Percentiles rank a stretch among this genome's conserved stretches.
These are phyloP conservation scores for Forficula auricularia DNA, from an alignment of 1,140 invertebrate genomes.

Conservation along the genomic window DNA sequence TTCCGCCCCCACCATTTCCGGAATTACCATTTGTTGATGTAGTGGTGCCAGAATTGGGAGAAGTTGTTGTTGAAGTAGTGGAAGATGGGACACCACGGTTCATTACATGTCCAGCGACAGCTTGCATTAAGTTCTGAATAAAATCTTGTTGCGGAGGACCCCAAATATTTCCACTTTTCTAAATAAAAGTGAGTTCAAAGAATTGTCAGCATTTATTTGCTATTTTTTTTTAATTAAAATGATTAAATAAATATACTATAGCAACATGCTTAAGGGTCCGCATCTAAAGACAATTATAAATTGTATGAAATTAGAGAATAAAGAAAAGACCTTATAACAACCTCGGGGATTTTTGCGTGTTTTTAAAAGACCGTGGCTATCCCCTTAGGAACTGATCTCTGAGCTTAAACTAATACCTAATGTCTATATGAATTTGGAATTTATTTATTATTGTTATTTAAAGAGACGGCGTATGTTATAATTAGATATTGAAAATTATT, in stretches of 20 bases:
- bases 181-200: neutral
- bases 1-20: neutral
- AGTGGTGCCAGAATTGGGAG: neutral
- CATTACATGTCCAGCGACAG: constrained; percentile 22
- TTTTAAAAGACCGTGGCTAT: too few species aligned
- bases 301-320: too few species aligned
- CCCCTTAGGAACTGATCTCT: too few species aligned
- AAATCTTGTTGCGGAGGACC: constrained; percentile 29
- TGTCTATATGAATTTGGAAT: too few species aligned
- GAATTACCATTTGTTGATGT: neutral
- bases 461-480: too few species aligned
- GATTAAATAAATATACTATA: neutral
- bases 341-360: too few species aligned
- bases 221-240: neutral
- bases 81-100: neutral
- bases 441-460: too few species aligned
- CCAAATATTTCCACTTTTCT: constrained; percentile 15
- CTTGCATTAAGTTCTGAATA: constrained; percentile 41
- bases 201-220: neutral
- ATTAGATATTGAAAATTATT: too few species aligned
- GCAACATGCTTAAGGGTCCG: too few species aligned
- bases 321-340: too few species aligned
- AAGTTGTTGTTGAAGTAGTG: neutral
- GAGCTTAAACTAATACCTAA: too few species aligned
- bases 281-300: too few species aligned